These are phyloP conservation scores for Apamea crenata DNA, from an alignment of 2,888 invertebrate species.

Conservation along the genomic window DNA sequence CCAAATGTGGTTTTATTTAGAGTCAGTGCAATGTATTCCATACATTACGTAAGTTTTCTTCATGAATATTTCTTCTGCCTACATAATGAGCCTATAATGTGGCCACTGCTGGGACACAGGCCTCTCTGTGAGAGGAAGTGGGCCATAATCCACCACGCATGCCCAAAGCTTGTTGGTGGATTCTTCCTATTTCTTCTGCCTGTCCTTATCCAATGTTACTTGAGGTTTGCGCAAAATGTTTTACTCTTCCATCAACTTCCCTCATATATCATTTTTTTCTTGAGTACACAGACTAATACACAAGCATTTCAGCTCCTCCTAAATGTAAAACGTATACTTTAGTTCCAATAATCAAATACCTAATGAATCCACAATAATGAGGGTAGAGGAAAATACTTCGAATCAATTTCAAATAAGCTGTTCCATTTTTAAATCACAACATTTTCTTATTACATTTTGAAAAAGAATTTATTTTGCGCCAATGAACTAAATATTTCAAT, in stretches of 20 bases:
- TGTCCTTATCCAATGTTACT: not conserved
- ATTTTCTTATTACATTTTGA: not conserved
- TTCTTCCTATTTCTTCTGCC: not conserved
- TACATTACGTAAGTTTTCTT: conserved; percentile 40
- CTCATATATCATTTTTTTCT: not conserved
- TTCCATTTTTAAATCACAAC: not conserved
- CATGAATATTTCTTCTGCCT: conserved; percentile 1
- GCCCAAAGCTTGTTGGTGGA: no score
- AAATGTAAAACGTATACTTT: not conserved
- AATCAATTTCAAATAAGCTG: not conserved
- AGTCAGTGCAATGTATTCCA: conserved; percentile 39
- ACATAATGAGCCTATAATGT: no score
- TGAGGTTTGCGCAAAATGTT: not conserved
- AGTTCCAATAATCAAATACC: not conserved
- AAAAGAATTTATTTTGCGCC: not conserved
- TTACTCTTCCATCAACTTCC: not conserved
- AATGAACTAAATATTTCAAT: not conserved
- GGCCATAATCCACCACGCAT: no score
- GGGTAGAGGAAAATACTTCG: not conserved
- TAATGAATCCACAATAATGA: not conserved
- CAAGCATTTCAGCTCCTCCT: not conserved
- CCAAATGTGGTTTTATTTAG: conserved; percentile 8
- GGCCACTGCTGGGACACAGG: no score
- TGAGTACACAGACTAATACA: not conserved
- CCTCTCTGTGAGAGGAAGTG: no score